Base-by-base conservation (phyloP, 1,140 invertebrate genomes). In the Pristionchus pacificus region DNA sequence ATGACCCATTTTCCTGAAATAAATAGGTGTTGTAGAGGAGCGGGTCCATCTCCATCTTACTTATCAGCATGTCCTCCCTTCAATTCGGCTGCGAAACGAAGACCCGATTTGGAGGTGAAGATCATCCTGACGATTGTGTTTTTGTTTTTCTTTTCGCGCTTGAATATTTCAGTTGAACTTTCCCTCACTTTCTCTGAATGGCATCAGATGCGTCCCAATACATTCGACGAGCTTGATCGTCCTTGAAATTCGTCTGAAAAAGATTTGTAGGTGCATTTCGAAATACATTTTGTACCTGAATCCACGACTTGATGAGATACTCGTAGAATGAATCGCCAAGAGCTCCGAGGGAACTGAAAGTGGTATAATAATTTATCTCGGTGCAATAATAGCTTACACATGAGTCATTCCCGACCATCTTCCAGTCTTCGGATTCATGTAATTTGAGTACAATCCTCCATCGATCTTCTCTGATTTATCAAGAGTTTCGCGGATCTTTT, bases 271-370 rank as follows among this genome's bases (percentile, higher is more conserved):
- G n/a, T n/a, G n/a, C n/a, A n/a, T n/a, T n/a, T n/a, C n/a, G n/a
- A n/a, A n/a, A n/a, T n/a, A n/a, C n/a, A 6, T 89, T 89, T 0
- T 90, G 91, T 0, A 92, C 91, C 79, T 93, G 90, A 28, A 98
- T 86, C 91, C 93, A 98, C 0, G 92, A 90, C 86, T 98, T 98
- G 68, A 98, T 86, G 63, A 98, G 87, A 84, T 99, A 99, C 86
- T 99, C 96, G 86, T 97, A 99, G 86, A 96, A 98, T 81, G 93
- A 96, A 86, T 98, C 96, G 6, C 95, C 96, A 0, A 98, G 86
- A 2, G 93, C 95, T 66, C 95, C 95, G 78, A 98, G 88, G 0
- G 94, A 97, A 85, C 95, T 91, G 86, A 97, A 93, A 85, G 24
- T 25, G 60, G 24, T 15, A 61, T 14, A 30, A 13, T 61, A 14